Conservation (phyloP, 2,888 invertebrate genomes). For the Hyalella azteca region DNA sequence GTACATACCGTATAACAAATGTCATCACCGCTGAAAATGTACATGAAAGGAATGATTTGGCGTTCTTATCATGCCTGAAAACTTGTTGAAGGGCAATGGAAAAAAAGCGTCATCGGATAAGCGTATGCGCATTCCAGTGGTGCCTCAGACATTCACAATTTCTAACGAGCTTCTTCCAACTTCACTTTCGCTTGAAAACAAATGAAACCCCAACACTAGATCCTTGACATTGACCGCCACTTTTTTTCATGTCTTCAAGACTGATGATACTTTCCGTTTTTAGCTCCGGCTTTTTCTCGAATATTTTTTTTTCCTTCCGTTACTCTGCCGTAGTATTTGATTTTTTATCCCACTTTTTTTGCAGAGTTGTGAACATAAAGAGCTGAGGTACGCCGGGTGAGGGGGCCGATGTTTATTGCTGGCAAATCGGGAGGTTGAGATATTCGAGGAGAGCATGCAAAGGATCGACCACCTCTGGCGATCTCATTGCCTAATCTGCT, state of each 20-base stretch:
- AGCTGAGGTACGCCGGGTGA: background rate
- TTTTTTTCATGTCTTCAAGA: constrained; percentile 30
- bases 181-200: constrained; percentile 1
- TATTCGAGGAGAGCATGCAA: no score
- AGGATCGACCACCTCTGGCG: no score
- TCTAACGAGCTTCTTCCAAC: background rate
- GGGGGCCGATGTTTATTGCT: background rate
- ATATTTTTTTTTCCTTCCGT: constrained; percentile 2
- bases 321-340: constrained; percentile 13
- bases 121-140: no score
- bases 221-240: constrained; percentile 17
- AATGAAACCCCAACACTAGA: constrained; percentile 4
- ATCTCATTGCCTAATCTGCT: no score
- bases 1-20: no score
- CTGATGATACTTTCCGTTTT: constrained; percentile 25
- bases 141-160: no score
- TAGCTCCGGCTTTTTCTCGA: background rate
- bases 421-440: no score
- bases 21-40: no score
- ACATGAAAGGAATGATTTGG: no score
- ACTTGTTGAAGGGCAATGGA: no score
- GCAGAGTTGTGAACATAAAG: constrained; percentile 4
- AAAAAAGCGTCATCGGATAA: no score
- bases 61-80: no score
- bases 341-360: background rate